Evolutionary conservation across 2,113 vertebrate genomes (phyloP), one percentile per base, ranked within the genome.

Genomic region (Lophius piscatorius): DNA sequence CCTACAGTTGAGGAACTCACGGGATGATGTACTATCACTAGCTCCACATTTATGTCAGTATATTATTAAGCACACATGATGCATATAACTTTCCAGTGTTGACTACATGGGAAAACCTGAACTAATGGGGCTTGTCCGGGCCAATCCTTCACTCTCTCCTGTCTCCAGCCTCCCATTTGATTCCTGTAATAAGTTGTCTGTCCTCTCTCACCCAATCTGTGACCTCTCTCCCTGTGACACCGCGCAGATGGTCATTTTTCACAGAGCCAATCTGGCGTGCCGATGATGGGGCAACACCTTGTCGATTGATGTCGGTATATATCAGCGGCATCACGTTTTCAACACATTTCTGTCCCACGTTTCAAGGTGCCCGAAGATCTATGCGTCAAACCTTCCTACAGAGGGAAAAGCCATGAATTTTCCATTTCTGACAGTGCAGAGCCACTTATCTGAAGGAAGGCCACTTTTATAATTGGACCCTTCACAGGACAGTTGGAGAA

Each of bases 321-420:
- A 70, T 70, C 76, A 51, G 60, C 18, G 35, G 39, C 33, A 58
- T 64, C 68, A 63, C 24, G 28, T 71, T 70, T 76, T 70, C 49
- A 50, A 33, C 76, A 78, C 67, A 38, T 56, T 28, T 50, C 67
- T 40, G 58, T 67, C 66, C 54, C 35, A 49, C 58, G 63, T 57
- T n/a, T 82, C 3, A 0, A 60, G n/a, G 49, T 47, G 58, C 12
- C 61, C 47, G 63, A 36, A 47, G 51, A 71, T 69, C 47, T 66
- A 56, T 35, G 52, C 69, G 24, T 74, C 74, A 74, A 71, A 61
- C 64, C 82, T 78, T 80, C 73, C 42, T 21, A 69, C 73, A 58
- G 58, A 72, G 57, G 36, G 64, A 68, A n/a, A 24, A 29, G 41
- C 68, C 68, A 70, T 63, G 63, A 68, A 52, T 63, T 29, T 44